These are phyloP conservation scores for Stegophylla sp. DNA, from an alignment of 2,888 invertebrate genomes.

Conservation along the genomic window DNA sequence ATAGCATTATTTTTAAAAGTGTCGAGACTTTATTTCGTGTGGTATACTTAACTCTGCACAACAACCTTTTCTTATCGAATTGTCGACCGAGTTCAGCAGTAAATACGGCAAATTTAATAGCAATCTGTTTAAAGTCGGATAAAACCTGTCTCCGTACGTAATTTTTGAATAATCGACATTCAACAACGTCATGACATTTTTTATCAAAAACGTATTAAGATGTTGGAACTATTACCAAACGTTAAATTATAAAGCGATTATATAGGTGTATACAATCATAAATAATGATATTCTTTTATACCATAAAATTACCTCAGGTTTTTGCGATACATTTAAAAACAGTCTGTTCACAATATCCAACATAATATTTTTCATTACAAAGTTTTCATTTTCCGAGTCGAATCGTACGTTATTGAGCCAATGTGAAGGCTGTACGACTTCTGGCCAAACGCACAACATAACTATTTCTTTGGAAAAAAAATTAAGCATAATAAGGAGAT, in stretches of 20 bases:
- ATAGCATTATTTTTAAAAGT: neutral
- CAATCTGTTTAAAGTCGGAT: neutral
- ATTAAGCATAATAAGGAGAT: neutral
- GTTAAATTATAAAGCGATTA: neutral
- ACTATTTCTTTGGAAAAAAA: conserved; percentile 28
- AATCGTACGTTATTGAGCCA: conserved; percentile 31
- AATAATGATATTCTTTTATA: neutral
- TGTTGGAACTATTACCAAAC: conserved; percentile 9
- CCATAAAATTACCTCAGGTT: conserved; percentile 1
- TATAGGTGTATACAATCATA: neutral
- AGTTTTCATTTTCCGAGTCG: neutral
- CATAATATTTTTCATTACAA: conserved; percentile 23
- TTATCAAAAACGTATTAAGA: conserved; percentile 22
- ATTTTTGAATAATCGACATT: conserved; percentile 2
- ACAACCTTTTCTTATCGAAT: conserved; percentile 15
- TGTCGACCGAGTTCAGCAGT: conserved; percentile 13
- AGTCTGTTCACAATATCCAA: neutral
- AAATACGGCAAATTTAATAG: conserved; percentile 32
- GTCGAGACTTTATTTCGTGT: too few relatives aligned
- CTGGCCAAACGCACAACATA: conserved; percentile 51
- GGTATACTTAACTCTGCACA: conserved; percentile 24
- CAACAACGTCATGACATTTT: conserved; percentile 1
- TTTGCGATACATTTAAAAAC: conserved; percentile 10
- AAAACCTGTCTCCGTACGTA: conserved; percentile 4
- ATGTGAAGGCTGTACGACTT: neutral